Base-by-base conservation (phyloP, 2,888 invertebrate genomes). In the Athrips mouffetella region DNA sequence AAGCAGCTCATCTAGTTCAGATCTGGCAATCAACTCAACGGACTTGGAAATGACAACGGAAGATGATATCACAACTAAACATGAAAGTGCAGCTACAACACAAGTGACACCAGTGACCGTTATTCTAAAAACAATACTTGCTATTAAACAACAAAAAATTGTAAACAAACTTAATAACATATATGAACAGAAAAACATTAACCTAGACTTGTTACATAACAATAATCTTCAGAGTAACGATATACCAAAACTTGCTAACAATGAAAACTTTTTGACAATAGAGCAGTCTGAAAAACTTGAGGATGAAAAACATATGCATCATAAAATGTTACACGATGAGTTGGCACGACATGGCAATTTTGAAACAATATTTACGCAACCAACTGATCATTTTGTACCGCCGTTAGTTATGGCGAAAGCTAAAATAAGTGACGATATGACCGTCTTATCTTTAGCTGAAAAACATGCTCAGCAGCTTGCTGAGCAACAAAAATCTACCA, bases 321-420 rank as follows among this genome's bases (percentile, higher is more conserved):
- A 86, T 59, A 86, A 85, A 65, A 72, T 80, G 62, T 54, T 88
- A 44, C 86, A 88, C 25, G 84, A 85, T 51, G 84, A 87, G 61
- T 70, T 87, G 31, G 83, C 87, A 1, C 70, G 81, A 23, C 71
- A 77, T 42, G 85, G 82, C n/a, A 85, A 81, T 52, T 71, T 81
- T 45, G 85, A 88, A 62, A 85, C 76, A 37, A 85, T 89, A 62
- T 89, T 86, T 58, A 87, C 82, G 6, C 89, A 87, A 59, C 82
- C 88, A 2, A 81, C 88, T 7, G 89, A 89, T 57, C 89, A 89
- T 57, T 89, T 89, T 58, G 76, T 89, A 20, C 89, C 89, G 3
- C 89, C 89, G 2, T 58, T 89, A 21, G 89, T 89, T 2, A 89
- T 89, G 85, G 89, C 89, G 20, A 89, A 88, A 57, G 81, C 89